Base-by-base conservation (phyloP, 2,113 vertebrate genomes). In the Mirza zaza region DNA sequence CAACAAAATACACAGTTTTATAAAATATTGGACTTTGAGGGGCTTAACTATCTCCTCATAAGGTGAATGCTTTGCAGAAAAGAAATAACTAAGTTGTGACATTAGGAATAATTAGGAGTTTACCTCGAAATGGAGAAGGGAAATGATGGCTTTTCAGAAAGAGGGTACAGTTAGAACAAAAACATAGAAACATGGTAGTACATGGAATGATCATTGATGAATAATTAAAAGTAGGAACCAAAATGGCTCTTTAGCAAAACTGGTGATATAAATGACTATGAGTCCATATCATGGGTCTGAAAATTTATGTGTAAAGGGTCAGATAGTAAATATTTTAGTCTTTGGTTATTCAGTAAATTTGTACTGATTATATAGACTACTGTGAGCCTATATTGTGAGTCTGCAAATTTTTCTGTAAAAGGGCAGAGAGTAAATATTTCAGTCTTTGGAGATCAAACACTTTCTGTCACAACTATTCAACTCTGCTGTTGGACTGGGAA, bases 121-220 rank as follows among this genome's bases (percentile, higher is more conserved):
- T 2, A 11, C 2, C 11, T 65, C 15, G 14, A 59, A 63, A 57
- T 3, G 27, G 42, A 70, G 25, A 61, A 48, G 23, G 0, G 20
- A 3, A 48, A 6, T 27, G 15, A n/a, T 13, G 36, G 11, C 3
- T 52, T 91, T 57, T 45, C 4, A 63, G 61, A 48, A 13, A 65
- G 17, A 27, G 15, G n/a, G 2, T 39, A 8, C 1, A n/a, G 5
- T 50, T 27, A 61, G 42, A 50, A 85, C 2, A 76, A 65, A 90
- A 29, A 50, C 79, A 8, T 1, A 36, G 42, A 63, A 23, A 34
- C 32, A 8, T 55, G 32, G 67, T 59, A n/a, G 23, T 36, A 0
- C 13, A 20, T 0, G 12, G 2, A 2, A 13, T 15, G 20, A 2
- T 70, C 42, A n/a, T 5, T 8, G 23, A 10, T 50, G 34, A 91